These are phyloP conservation scores for Protonibea diacanthus DNA, from an alignment of 2,797 vertebrate genomes.

Conservation along the genomic window DNA sequence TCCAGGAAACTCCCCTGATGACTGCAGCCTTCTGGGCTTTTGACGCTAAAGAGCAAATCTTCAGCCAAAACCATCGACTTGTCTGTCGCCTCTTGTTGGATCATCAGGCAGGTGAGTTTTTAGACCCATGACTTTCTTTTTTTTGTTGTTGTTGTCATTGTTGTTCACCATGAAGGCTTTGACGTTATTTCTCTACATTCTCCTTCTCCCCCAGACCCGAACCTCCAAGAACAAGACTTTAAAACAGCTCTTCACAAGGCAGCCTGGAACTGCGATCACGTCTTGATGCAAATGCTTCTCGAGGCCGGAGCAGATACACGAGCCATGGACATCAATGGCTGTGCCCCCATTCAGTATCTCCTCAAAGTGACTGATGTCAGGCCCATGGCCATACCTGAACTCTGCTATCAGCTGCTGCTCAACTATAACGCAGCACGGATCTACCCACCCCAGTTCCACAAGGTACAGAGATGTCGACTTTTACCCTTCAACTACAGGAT, in stretches of 20 bases:
- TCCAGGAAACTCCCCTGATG: slow-evolving; percentile 91
- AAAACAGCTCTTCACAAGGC: slow-evolving; percentile 97
- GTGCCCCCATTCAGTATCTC: slow-evolving; percentile 93
- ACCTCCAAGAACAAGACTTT: slow-evolving; percentile 90
- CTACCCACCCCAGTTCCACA: slow-evolving; percentile 96
- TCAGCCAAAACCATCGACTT: slow-evolving; percentile 91
- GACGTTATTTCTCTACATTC: background rate
- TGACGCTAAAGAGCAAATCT: slow-evolving; percentile 89
- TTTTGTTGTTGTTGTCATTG: no score
- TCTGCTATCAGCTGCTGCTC: slow-evolving; percentile 94
- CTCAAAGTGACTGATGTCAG: slow-evolving; percentile 92
- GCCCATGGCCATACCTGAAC: slow-evolving; percentile 87
- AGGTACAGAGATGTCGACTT: slow-evolving; percentile 82
- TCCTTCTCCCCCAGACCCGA: slow-evolving; percentile 79
- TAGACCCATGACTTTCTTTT: background rate
- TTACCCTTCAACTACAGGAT: background rate
- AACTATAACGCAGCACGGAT: slow-evolving; percentile 92
- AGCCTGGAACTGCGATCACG: slow-evolving; percentile 95
- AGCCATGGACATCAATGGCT: slow-evolving; percentile 95
- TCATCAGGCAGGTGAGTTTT: slow-evolving; percentile 82
- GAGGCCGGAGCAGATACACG: slow-evolving; percentile 90
- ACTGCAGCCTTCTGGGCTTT: slow-evolving; percentile 92
- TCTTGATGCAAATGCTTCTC: slow-evolving; percentile 93
- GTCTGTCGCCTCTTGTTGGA: slow-evolving; percentile 93
- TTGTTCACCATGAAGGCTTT: background rate